Conservation (phyloP, 2,113 vertebrate genomes). For the Ardeotis arabs region DNA sequence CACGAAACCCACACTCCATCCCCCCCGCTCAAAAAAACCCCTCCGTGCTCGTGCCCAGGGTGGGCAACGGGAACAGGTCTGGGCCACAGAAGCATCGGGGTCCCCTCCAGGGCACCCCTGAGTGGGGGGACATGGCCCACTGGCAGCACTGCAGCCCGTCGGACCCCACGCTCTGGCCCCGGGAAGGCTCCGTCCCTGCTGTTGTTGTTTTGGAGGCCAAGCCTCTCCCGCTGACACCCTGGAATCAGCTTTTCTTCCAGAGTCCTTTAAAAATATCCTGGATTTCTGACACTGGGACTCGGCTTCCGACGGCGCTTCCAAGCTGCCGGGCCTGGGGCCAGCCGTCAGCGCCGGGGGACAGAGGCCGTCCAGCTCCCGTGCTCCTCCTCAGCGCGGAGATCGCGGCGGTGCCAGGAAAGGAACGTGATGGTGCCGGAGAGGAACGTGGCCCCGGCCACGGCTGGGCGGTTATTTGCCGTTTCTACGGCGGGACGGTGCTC, state of each 20-base stretch:
- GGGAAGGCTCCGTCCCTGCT: neutral
- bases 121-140: accelerated
- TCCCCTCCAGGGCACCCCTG: neutral
- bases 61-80: neutral
- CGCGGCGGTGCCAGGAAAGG: neutral
- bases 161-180: accelerated
- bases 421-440: neutral
- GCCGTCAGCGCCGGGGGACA: neutral
- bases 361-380: neutral
- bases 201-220: constrained; percentile 31
- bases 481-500: accelerated
- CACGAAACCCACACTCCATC: neutral
- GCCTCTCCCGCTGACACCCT: neutral
- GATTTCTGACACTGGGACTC: constrained; percentile 4
- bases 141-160: neutral
- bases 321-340: neutral
- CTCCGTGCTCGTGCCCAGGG: accelerated
- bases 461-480: neutral
- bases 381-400: neutral
- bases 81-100: accelerated
- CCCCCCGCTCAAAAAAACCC: neutral
- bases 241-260: constrained; percentile 53
- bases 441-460: neutral
- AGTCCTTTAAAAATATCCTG: constrained; percentile 50
- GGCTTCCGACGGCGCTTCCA: neutral